Conservation (phyloP, 2,797 vertebrate genomes). For the Xenops minutus region DNA sequence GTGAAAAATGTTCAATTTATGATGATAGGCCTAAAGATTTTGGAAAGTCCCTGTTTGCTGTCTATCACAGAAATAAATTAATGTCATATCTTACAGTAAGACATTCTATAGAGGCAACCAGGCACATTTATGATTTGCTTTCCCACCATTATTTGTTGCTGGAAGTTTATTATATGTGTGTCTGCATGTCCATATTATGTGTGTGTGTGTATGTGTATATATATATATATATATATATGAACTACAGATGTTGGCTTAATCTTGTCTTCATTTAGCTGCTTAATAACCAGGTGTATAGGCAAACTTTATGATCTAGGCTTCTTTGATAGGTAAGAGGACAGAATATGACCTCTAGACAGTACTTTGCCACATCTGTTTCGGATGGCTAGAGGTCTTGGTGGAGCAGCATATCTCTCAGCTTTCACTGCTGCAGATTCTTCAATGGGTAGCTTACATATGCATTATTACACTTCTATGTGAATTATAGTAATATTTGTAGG, state of each 20-base stretch:
- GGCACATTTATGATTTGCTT: background rate
- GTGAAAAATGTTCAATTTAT: background rate
- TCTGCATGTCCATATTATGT: background rate
- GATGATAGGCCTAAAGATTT: background rate
- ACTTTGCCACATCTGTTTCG: background rate
- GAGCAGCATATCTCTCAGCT: background rate
- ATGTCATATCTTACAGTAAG: background rate
- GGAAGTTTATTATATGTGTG: background rate
- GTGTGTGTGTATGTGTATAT: fast-evolving
- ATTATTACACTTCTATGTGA: background rate
- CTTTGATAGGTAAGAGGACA: background rate
- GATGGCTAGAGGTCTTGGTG: background rate
- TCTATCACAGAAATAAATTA: background rate
- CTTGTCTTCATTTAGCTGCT: background rate
- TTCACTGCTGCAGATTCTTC: background rate
- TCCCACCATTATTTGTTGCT: background rate
- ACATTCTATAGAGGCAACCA: background rate
- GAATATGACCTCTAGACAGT: background rate
- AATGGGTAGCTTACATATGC: background rate
- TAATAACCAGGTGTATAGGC: background rate
- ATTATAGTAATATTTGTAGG: background rate
- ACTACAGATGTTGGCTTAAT: background rate
- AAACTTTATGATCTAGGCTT: background rate
- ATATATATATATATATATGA: background rate
- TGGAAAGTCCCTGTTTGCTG: background rate